These are phyloP conservation scores for Melolontha melolontha DNA, from an alignment of 2,888 invertebrate species.

Conservation along the genomic window DNA sequence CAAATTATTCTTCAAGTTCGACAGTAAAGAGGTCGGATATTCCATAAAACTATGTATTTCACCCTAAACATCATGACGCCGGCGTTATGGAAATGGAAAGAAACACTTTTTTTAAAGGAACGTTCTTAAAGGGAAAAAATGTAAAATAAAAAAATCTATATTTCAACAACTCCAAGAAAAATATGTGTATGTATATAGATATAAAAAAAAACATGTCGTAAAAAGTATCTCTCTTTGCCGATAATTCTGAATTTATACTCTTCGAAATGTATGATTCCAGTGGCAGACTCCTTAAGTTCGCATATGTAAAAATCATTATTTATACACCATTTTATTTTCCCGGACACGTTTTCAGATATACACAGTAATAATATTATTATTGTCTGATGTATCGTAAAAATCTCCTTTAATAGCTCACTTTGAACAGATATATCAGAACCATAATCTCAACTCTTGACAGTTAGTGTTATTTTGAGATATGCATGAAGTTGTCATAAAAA, in stretches of 20 bases:
- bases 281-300: slow-evolving; percentile 4
- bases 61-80: too few relatives aligned
- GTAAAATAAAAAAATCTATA: slow-evolving; percentile 21
- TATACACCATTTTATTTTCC: slow-evolving; percentile 8
- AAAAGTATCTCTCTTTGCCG: slow-evolving; percentile 11
- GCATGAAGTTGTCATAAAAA: too few relatives aligned
- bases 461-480: too few relatives aligned
- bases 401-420: slow-evolving; percentile 5
- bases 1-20: too few relatives aligned
- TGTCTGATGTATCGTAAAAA: slow-evolving; percentile 7
- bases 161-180: slow-evolving; percentile 22
- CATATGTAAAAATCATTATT: slow-evolving; percentile 14
- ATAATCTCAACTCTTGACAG: too few relatives aligned
- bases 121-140: slow-evolving; percentile 1
- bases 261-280: slow-evolving; percentile 21
- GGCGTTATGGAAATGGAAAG: slow-evolving; percentile 3
- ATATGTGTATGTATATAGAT: slow-evolving; percentile 1
- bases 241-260: slow-evolving; percentile 27
- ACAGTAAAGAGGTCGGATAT: too few relatives aligned
- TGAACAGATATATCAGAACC: not conserved
- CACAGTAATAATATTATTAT: slow-evolving; percentile 1
- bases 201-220: slow-evolving; percentile 3
- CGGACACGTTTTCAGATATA: slow-evolving; percentile 2
- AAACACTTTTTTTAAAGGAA: slow-evolving; percentile 9
- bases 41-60: too few relatives aligned